phyloP scores from a whole-genome alignment of 2,888 invertebrate genomes.

The Odontocerum albicorne region DNA sequence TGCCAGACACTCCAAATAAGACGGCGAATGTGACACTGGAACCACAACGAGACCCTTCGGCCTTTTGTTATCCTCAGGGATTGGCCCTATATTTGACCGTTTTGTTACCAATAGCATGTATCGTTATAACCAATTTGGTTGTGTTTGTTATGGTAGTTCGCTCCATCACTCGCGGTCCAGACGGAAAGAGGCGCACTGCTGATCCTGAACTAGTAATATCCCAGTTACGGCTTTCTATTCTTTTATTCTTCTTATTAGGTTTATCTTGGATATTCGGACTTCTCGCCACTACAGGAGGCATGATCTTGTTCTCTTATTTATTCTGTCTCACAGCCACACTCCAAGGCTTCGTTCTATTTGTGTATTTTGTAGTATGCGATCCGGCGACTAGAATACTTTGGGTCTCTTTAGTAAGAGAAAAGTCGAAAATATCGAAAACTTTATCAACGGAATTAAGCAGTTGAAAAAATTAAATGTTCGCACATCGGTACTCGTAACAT shows the following conservation, averaged over 20 bases:
- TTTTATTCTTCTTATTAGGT: conserved; percentile 63
- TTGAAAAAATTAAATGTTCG: no score
- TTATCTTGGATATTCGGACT: conserved; percentile 65
- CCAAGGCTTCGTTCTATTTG: conserved; percentile 63
- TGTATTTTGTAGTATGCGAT: conserved; percentile 63
- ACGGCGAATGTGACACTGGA: background rate
- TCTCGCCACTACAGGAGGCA: conserved; percentile 53
- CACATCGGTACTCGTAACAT: no score
- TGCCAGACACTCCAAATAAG: conserved; percentile 32
- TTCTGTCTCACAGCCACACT: conserved; percentile 65
- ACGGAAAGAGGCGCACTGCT: conserved; percentile 51
- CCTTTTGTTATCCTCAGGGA: conserved; percentile 58
- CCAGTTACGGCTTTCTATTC: conserved; percentile 58
- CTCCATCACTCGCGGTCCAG: conserved; percentile 55
- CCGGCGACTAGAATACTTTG: conserved; percentile 57
- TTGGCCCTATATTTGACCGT: conserved; percentile 52
- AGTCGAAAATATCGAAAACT: conserved; percentile 24
- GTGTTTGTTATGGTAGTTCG: conserved; percentile 59
- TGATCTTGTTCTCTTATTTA: conserved; percentile 59
- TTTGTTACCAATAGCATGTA: conserved; percentile 55
- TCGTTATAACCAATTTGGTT: conserved; percentile 55
- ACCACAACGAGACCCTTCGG: conserved; percentile 33
- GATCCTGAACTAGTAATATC: conserved; percentile 50
- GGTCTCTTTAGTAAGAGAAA: conserved; percentile 47
- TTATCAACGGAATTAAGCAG: conserved; percentile 19